Evolutionary conservation across 1,140 invertebrate genomes (phyloP).

Genomic region (Euura saliciscinereae): DNA sequence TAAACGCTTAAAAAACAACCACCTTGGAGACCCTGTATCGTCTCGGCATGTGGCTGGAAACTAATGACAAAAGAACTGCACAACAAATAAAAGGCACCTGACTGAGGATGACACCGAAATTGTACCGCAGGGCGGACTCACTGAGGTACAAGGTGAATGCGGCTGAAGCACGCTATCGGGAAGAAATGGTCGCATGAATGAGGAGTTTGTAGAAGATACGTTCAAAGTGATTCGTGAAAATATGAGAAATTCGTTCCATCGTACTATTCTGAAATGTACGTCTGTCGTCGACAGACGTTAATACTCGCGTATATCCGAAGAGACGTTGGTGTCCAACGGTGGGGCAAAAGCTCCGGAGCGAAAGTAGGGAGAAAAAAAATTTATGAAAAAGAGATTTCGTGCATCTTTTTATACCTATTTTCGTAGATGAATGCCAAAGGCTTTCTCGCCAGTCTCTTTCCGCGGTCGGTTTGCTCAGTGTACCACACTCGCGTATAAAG

Average conservation of each 20-base stretch:
- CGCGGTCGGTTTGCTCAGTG: not conserved
- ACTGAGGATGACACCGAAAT: no score
- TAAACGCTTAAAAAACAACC: no score
- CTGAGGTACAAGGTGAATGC: not conserved
- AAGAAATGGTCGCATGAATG: not conserved
- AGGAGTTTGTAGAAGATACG: not conserved
- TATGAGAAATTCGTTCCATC: not conserved
- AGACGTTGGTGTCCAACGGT: no score
- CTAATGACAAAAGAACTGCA: no score
- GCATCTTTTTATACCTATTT: not conserved
- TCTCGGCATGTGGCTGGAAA: no score
- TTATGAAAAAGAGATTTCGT: not conserved
- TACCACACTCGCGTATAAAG: not conserved
- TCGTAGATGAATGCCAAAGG: not conserved
- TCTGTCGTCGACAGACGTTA: not conserved
- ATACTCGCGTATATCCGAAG: no score
- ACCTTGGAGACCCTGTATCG: no score
- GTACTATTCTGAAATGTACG: not conserved
- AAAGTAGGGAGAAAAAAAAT: not conserved
- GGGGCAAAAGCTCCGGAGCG: not conserved
- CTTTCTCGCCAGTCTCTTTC: not conserved
- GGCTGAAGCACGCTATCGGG: not conserved
- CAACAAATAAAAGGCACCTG: no score
- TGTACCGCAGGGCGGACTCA: not conserved
- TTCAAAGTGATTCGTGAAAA: not conserved